Evolutionary conservation across 2,888 invertebrate genomes (phyloP), one percentile per base, ranked within the genome.

Genomic region (Zaprionus lineosus): DNA sequence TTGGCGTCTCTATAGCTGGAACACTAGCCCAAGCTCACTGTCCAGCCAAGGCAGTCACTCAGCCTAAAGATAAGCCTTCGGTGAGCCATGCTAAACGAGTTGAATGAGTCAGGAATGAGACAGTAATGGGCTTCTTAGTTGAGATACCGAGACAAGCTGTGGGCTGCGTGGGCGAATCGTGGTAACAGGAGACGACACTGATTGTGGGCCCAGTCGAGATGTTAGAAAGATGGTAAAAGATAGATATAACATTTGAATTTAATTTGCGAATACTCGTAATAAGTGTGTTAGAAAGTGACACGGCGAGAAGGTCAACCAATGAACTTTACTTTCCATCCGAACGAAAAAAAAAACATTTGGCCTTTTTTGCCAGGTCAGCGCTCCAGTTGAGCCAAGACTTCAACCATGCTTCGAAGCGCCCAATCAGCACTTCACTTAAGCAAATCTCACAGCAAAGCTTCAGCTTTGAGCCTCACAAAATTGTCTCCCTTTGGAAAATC

Each of bases 121-220:
- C 88, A 87, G 77, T 87, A 88, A 88, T 87, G 83, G 86, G 84
- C 86, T 83, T 76, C 87, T 77, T 77, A 70, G 84, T 76, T 79
- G 77, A 87, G 72, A 81, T 81, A 81, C 81, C 70, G 69, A 63
- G 62, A 63, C 66, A 77, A 56, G 47, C 56, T 53, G 44, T 37
- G 19, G 46, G 53, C 61, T 61, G 64, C 70, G 74, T 76, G 59
- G 77, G 68, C 40, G 74, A 69, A 76, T 55, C 73, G 74, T 77
- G 74, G 74, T 51, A 77, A 74, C 79, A 62, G 71, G 66, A 71
- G 62, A 79, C 73, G 57, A 76, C 68, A 65, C 56, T 57, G 73
- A 74, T 77, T 74, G 70, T 61, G 60, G 31, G 11, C 18, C 24
- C 33, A 33, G 9, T 14, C 31, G 37, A 31, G 40, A n/a, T n/a